Conservation (phyloP, 2,888 invertebrate genomes). For the Smittia aterrima region DNA sequence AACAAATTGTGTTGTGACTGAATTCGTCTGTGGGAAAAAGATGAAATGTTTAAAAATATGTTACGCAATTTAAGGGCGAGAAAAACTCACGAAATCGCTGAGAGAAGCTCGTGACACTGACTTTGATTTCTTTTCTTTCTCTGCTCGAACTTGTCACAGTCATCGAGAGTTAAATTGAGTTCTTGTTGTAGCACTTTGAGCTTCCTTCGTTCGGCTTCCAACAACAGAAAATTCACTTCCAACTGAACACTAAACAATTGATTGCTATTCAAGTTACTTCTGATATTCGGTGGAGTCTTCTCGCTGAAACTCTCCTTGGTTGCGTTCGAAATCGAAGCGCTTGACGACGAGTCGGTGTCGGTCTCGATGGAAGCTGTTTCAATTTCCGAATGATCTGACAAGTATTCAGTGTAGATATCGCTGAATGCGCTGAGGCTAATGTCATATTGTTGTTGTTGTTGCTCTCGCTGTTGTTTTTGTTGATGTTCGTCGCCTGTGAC, state of each 20-base stretch:
- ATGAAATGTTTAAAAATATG: conserved; percentile 44
- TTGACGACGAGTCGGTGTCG: conserved; percentile 19
- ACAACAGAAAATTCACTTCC: conserved; percentile 66
- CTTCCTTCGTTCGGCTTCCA: conserved; percentile 68
- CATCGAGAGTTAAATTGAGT: conserved; percentile 61
- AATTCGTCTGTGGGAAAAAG: conserved; percentile 58
- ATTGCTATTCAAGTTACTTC: conserved; percentile 26
- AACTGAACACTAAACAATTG: conserved; percentile 45
- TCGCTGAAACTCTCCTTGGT: background rate
- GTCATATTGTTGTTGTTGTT: conserved; percentile 39
- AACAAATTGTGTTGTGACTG: conserved; percentile 68
- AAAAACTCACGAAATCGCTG: conserved; percentile 62
- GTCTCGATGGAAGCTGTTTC: conserved; percentile 11
- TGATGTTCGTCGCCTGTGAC: conserved; percentile 30
- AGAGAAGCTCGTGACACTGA: conserved; percentile 63
- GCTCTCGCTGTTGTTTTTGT: conserved; percentile 20
- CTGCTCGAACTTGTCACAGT: conserved; percentile 52
- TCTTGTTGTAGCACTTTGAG: conserved; percentile 65
- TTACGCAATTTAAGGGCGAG: conserved; percentile 10
- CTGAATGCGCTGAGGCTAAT: conserved; percentile 41
- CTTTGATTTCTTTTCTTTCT: conserved; percentile 45
- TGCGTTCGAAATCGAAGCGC: conserved; percentile 10
- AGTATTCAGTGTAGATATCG: conserved; percentile 39
- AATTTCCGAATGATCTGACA: conserved; percentile 38
- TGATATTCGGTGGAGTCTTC: background rate